Conservation (phyloP, 2,888 invertebrate species). For the Heliconius ethilla region DNA sequence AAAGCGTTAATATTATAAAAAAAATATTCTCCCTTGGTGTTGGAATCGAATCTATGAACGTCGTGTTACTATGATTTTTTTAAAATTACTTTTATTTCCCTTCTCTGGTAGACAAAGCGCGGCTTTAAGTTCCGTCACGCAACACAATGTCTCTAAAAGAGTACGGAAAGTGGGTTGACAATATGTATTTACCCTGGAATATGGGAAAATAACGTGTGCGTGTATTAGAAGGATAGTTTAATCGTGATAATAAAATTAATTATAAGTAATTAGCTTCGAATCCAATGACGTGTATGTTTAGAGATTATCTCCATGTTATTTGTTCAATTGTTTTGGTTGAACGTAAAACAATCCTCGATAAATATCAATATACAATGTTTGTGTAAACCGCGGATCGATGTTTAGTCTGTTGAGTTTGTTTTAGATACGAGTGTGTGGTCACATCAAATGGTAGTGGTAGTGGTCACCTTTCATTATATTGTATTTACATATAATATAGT, state of each 20-base stretch:
- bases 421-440: background rate
- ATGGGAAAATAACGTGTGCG: too few relatives aligned
- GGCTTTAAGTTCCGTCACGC: too few relatives aligned
- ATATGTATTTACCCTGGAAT: too few relatives aligned
- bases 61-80: too few relatives aligned
- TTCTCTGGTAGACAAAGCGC: too few relatives aligned
- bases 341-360: background rate
- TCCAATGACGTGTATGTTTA: constrained; percentile 13
- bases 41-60: too few relatives aligned
- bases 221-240: too few relatives aligned
- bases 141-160: too few relatives aligned
- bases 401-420: constrained; percentile 3
- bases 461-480: background rate
- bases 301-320: background rate
- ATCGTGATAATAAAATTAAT: background rate
- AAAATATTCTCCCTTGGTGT: too few relatives aligned
- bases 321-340: constrained; percentile 15
- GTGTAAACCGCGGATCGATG: background rate
- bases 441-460: background rate
- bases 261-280: background rate
- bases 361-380: constrained; percentile 19
- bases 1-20: background rate
- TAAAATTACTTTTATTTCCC: too few relatives aligned
- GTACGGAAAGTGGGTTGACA: too few relatives aligned
- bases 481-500: background rate